phyloP scores from a whole-genome alignment of 2,888 invertebrate genomes.

The Lepidocyrtoides sp. region DNA sequence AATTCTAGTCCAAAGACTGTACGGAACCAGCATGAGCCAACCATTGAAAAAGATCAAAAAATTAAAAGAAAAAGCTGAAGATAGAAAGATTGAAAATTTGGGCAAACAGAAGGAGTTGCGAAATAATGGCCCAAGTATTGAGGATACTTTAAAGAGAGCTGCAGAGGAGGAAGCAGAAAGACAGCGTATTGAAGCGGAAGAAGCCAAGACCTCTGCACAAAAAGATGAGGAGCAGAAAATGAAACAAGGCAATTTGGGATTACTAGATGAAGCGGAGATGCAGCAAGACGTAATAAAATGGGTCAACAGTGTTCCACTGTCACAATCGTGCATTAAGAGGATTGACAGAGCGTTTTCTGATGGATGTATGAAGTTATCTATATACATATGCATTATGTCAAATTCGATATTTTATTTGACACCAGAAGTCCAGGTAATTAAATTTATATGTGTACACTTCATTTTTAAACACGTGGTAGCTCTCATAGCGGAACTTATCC shows the following conservation, averaged over 20 bases:
- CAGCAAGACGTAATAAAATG: slow-evolving; percentile 57
- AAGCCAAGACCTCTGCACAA: slow-evolving; percentile 52
- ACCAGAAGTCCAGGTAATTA: no score
- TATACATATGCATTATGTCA: no score
- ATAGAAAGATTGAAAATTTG: background rate
- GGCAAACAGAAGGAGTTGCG: no score
- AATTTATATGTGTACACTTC: no score
- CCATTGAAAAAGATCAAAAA: no score
- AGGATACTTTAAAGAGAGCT: slow-evolving; percentile 14
- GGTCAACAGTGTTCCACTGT: slow-evolving; percentile 68
- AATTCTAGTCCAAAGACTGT: no score
- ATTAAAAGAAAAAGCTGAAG: background rate
- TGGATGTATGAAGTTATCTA: slow-evolving; percentile 70
- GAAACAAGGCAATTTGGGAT: background rate
- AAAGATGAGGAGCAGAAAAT: slow-evolving; percentile 47
- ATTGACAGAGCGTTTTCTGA: slow-evolving; percentile 76
- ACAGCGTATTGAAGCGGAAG: slow-evolving; percentile 50
- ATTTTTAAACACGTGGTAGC: no score
- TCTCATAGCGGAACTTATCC: slow-evolving; percentile 68
- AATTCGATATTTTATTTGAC: no score
- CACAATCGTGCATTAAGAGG: slow-evolving; percentile 29
- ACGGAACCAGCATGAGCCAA: no score
- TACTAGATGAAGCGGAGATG: slow-evolving; percentile 48
- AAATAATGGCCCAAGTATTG: no score
- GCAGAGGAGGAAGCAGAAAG: slow-evolving; percentile 68